phyloP scores from a whole-genome alignment of 1,140 invertebrate species.

The Aphidius ervi region DNA sequence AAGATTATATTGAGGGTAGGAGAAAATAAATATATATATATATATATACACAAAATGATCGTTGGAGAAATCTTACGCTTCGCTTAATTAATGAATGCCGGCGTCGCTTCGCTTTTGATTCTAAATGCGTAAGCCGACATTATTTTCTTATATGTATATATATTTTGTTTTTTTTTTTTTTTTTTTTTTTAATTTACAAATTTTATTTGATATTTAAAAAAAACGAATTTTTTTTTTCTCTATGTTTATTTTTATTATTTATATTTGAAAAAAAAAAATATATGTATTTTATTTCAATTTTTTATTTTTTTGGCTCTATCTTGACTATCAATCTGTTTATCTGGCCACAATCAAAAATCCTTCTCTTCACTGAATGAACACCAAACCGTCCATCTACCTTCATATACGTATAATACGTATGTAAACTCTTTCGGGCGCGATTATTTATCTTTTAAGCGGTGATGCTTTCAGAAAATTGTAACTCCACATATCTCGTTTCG shows the following conservation, averaged over 20 bases:
- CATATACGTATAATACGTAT: background rate
- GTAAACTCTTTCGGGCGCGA: background rate
- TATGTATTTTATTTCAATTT: background rate
- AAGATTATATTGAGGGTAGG: constrained; percentile 8
- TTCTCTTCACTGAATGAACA: constrained; percentile 1
- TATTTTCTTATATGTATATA: background rate
- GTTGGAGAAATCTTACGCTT: constrained; percentile 42
- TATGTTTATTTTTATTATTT: too few relatives aligned
- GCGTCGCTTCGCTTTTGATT: constrained; percentile 27
- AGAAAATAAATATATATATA: background rate
- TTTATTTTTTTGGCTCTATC: constrained; percentile 12
- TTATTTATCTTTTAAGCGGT: background rate
- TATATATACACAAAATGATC: background rate
- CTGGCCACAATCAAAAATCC: constrained; percentile 10
- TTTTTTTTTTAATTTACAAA: background rate
- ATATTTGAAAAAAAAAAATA: too few relatives aligned
- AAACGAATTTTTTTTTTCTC: too few relatives aligned
- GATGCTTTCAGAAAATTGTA: background rate
- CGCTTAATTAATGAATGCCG: constrained; percentile 47
- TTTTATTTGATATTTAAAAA: too few relatives aligned
- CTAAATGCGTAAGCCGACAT: constrained; percentile 12
- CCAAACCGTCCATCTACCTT: background rate
- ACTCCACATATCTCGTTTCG: background rate
- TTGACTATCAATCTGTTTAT: constrained; percentile 22
- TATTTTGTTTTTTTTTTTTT: constrained; percentile 12